phyloP scores from a whole-genome alignment of 2,888 invertebrate genomes.

The Erynnis tages region DNA sequence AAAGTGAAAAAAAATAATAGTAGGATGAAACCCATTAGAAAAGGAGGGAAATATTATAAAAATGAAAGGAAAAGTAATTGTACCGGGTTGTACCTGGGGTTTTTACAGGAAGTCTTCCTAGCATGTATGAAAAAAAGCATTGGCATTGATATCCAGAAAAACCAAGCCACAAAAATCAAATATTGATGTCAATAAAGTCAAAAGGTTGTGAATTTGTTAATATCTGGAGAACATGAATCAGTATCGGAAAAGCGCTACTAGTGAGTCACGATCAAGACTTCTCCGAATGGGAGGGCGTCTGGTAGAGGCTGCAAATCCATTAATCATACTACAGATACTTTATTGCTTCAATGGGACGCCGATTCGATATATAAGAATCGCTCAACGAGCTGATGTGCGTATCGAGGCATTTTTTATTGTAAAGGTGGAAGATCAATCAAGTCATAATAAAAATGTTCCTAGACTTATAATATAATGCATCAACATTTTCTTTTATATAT shows the following conservation, averaged over 20 bases:
- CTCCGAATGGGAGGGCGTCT: constrained; percentile 55
- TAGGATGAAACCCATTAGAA: too few species aligned
- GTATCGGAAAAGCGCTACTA: constrained; percentile 30
- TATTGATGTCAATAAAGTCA: too few species aligned
- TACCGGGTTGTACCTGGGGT: too few species aligned
- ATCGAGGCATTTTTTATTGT: neutral
- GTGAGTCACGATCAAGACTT: constrained; percentile 53
- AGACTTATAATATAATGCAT: neutral
- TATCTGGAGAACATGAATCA: constrained; percentile 42
- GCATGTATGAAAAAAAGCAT: too few species aligned
- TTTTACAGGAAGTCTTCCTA: too few species aligned
- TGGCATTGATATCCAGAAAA: too few species aligned
- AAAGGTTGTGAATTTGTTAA: too few species aligned
- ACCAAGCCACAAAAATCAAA: too few species aligned
- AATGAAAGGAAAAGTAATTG: too few species aligned
- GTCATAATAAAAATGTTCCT: neutral
- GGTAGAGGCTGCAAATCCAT: constrained; percentile 57
- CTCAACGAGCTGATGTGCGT: constrained; percentile 42
- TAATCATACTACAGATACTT: constrained; percentile 70
- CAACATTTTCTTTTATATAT: too few species aligned
- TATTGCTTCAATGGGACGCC: constrained; percentile 68
- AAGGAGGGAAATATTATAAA: too few species aligned
- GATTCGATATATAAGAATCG: constrained; percentile 46
- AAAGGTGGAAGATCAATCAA: neutral
- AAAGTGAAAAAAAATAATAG: too few species aligned